These are phyloP conservation scores for Drosophila grimshawi DNA, from an alignment of 1,140 invertebrate species.

Conservation along the genomic window DNA sequence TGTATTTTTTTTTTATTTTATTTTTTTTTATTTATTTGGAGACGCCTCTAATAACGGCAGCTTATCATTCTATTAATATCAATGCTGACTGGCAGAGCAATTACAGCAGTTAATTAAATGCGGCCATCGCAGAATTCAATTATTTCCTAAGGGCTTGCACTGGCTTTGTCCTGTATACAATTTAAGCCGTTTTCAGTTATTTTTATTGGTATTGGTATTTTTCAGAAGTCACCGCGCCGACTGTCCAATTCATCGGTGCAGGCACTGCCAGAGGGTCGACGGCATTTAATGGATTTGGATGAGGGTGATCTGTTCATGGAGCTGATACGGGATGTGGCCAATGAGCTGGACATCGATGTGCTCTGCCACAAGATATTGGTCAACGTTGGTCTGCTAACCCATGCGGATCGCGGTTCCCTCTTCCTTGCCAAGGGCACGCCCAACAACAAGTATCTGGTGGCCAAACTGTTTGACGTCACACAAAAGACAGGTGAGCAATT, in stretches of 20 bases:
- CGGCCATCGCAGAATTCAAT: constrained; percentile 47
- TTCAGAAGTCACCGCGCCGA: constrained; percentile 85
- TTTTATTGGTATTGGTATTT: constrained; percentile 44
- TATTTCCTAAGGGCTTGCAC: constrained; percentile 28
- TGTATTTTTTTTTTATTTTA: background rate
- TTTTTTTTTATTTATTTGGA: constrained; percentile 6
- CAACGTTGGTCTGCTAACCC: constrained; percentile 94
- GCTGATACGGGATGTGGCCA: constrained; percentile 95
- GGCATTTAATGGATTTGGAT: constrained; percentile 88
- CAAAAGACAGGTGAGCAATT: constrained; percentile 90
- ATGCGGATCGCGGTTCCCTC: constrained; percentile 93
- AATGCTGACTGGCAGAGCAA: constrained; percentile 41
- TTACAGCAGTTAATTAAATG: constrained; percentile 58
- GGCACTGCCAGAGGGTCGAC: constrained; percentile 85
- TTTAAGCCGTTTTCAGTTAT: constrained; percentile 63
- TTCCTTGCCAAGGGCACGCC: constrained; percentile 93
- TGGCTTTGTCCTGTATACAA: constrained; percentile 14
- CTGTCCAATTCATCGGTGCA: constrained; percentile 85
- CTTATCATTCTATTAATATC: constrained; percentile 69
- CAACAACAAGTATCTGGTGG: constrained; percentile 91
- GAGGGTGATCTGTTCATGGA: constrained; percentile 96
- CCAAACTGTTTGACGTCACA: constrained; percentile 96
- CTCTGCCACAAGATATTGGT: constrained; percentile 97
- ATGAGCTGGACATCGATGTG: constrained; percentile 96
- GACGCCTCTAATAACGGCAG: constrained; percentile 10